A percentile compares a stretch with the other conserved stretches of the same genome.
Conservation (phyloP, 2,888 invertebrate species). For the Eledona agricola region DNA sequence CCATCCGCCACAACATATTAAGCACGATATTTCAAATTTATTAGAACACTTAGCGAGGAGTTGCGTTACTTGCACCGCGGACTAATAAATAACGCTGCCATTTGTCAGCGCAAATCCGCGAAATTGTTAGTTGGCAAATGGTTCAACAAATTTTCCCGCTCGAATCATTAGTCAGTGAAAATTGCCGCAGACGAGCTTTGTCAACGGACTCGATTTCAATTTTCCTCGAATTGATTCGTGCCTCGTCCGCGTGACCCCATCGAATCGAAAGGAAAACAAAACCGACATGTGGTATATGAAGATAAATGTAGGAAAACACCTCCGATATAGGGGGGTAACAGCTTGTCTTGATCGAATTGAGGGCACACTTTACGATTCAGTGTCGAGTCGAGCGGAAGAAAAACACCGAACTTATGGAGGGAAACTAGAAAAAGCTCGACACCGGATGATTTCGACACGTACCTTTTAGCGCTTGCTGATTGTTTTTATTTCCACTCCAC, state of each 20-base stretch:
- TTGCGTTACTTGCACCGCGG: conserved; percentile 25
- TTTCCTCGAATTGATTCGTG: too few relatives aligned
- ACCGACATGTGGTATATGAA: conserved; percentile 49
- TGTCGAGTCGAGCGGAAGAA: conserved; percentile 46
- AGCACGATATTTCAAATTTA: conserved; percentile 36
- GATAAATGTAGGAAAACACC: conserved; percentile 52
- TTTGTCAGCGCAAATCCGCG: conserved; percentile 26
- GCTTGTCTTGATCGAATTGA: conserved; percentile 54
- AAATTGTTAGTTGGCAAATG: background rate
- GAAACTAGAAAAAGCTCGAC: too few relatives aligned
- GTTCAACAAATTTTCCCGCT: too few relatives aligned
- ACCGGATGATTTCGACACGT: conserved; percentile 39
- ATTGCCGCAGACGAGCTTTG: too few relatives aligned
- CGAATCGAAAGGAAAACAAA: conserved; percentile 42
- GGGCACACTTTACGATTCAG: conserved; percentile 48
- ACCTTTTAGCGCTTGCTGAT: conserved; percentile 32
- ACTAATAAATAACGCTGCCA: conserved; percentile 19
- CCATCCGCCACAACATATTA: conserved; percentile 27
- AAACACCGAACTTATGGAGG: conserved; percentile 38
- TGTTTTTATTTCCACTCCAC: conserved; percentile 31
- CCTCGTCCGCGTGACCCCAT: too few relatives aligned
- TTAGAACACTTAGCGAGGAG: conserved; percentile 33
- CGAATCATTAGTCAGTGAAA: too few relatives aligned
- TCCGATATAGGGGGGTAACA: conserved; percentile 49
- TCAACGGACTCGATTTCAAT: too few relatives aligned